These are phyloP conservation scores for Galagoides demidoff DNA, from an alignment of 2,797 vertebrate genomes.

Conservation along the genomic window DNA sequence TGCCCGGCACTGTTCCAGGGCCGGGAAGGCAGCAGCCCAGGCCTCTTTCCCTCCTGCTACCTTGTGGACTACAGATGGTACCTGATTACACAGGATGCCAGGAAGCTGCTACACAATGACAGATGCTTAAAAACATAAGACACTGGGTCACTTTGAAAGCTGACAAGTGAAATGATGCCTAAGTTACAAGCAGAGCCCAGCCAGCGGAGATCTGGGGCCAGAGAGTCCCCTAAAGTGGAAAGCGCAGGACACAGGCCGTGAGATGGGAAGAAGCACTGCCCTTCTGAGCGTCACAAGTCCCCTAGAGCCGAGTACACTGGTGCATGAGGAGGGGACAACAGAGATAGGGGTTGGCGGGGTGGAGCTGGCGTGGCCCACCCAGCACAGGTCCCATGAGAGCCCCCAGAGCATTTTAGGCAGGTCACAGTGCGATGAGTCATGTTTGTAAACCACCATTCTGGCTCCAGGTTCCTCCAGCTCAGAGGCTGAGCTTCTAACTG, in stretches of 20 bases:
- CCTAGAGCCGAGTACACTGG: neutral
- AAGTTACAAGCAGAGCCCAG: neutral
- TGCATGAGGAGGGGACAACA: accelerated
- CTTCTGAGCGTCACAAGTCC: neutral
- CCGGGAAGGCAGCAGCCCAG: neutral
- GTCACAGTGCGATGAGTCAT: accelerated
- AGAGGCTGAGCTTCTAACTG: neutral
- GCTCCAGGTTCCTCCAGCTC: neutral
- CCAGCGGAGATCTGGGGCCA: neutral
- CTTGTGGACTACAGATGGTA: neutral
- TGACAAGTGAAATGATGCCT: neutral
- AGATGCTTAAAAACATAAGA: neutral
- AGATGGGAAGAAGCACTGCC: neutral
- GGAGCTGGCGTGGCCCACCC: neutral
- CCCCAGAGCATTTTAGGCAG: neutral
- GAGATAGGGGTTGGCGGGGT: no score
- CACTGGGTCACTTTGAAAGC: neutral
- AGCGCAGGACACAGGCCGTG: no score
- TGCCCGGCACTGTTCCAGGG: neutral
- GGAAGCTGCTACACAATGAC: neutral
- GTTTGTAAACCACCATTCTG: neutral
- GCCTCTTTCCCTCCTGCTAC: neutral
- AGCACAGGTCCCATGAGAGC: neutral
- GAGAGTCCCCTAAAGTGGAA: neutral
- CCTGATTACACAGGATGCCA: no score